Evolutionary conservation across 2,113 vertebrate species (phyloP).

Genomic region (Myrmophylax atrothorax): DNA sequence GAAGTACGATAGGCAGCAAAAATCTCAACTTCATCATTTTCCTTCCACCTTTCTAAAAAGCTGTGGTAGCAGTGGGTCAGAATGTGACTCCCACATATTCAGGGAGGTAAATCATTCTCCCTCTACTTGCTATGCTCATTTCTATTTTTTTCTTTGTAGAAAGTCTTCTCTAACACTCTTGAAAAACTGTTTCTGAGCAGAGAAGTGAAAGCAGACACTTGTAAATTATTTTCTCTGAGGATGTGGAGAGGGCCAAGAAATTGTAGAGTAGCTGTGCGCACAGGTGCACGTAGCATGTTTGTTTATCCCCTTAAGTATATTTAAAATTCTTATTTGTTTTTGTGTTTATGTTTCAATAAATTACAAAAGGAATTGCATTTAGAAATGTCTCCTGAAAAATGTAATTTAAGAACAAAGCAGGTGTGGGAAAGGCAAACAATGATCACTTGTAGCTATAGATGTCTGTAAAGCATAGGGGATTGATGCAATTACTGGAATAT

Average conservation of each 20-base stretch:
- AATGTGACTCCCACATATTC: not conserved
- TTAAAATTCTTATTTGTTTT: not conserved
- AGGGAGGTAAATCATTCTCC: not conserved
- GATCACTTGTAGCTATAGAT: not conserved
- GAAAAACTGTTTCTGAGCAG: not conserved
- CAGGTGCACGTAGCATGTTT: not conserved
- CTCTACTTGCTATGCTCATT: accelerated
- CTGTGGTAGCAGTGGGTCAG: not conserved
- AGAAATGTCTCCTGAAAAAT: not conserved
- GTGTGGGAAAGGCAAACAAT: not conserved
- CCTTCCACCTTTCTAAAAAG: not conserved
- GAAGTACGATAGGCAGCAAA: not conserved
- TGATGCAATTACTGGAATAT: not conserved
- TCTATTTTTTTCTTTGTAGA: not conserved
- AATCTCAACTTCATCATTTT: not conserved
- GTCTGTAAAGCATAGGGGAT: not conserved
- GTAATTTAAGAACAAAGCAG: not conserved
- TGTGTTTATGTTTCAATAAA: not conserved
- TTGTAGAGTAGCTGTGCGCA: not conserved
- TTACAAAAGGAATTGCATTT: not conserved
- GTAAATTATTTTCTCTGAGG: not conserved
- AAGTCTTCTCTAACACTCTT: not conserved
- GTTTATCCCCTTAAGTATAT: not conserved
- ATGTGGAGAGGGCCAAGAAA: not conserved
- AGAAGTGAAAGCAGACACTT: not conserved